Conservation (phyloP, 2,797 vertebrate genomes). For the Spea hammondii region DNA sequence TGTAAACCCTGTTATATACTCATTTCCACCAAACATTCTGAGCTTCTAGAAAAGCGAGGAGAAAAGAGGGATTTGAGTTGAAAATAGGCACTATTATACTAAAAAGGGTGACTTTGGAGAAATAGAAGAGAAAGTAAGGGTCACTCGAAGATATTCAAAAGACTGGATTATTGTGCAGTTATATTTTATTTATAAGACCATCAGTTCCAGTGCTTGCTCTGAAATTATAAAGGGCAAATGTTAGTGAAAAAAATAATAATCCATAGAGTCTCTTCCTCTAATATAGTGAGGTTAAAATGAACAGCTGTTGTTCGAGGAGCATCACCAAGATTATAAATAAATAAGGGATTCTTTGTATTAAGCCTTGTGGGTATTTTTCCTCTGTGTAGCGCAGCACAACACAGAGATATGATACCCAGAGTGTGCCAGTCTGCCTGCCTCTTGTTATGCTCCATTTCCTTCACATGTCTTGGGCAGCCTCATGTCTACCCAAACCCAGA, state of each 20-base stretch:
- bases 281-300: conserved; percentile 20
- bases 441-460: conserved; percentile 50
- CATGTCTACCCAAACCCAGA: conserved; percentile 46
- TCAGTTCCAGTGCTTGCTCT: background rate
- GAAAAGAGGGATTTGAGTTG: too few species aligned
- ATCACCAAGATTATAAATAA: conserved; percentile 12
- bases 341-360: conserved; percentile 8
- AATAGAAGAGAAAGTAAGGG: too few species aligned
- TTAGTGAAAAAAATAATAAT: background rate
- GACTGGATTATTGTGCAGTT: too few species aligned
- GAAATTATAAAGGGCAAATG: background rate
- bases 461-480: conserved; percentile 46
- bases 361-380: conserved; percentile 35
- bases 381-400: conserved; percentile 25
- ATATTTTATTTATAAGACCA: too few species aligned
- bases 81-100: too few species aligned
- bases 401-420: conserved; percentile 47
- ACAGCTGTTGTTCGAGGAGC: conserved; percentile 30
- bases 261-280: conserved; percentile 2
- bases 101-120: too few species aligned
- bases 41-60: too few species aligned
- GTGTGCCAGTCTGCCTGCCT: conserved; percentile 48
- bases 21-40: too few species aligned
- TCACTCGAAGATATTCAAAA: too few species aligned
- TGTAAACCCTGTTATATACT: too few species aligned